Conservation (phyloP, 2,113 vertebrate genomes). For the Andinoacara biseriatus region DNA sequence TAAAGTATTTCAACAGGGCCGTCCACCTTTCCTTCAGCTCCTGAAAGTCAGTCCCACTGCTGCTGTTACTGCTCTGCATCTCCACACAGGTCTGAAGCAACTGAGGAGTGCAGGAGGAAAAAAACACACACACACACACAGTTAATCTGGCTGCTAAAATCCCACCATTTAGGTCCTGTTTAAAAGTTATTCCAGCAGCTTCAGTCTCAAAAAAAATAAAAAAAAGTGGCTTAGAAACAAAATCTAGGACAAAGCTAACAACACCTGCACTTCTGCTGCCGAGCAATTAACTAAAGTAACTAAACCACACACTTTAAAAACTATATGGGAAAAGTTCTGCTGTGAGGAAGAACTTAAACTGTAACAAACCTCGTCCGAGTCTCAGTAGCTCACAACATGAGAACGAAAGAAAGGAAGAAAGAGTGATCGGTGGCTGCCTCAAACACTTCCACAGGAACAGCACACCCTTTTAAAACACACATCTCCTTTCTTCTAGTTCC, state of each 20-base stretch:
- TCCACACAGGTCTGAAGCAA: neutral
- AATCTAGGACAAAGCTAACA: neutral
- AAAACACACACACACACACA: neutral
- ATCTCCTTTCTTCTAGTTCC: neutral
- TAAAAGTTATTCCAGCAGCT: neutral
- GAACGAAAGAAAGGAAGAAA: neutral
- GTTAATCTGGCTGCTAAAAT: neutral
- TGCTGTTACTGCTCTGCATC: constrained; percentile 45
- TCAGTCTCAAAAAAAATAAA: neutral
- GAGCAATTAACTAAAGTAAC: neutral
- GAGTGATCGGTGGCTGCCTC: neutral
- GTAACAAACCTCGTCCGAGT: neutral
- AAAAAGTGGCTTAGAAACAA: neutral
- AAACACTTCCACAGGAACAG: neutral
- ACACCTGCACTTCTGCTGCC: neutral
- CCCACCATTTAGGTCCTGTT: neutral
- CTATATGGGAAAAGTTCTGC: neutral
- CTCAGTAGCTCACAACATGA: neutral
- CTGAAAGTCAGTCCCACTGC: constrained; percentile 17
- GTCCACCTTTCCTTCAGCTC: constrained; percentile 41
- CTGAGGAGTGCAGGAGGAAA: neutral
- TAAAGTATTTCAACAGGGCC: constrained; percentile 26
- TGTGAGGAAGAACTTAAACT: neutral
- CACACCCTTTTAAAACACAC: constrained; percentile 21
- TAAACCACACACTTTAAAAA: neutral